Evolutionary conservation across 2,888 invertebrate genomes (phyloP), one percentile per base, ranked within the genome.

Genomic region (Drosophila conformis): DNA sequence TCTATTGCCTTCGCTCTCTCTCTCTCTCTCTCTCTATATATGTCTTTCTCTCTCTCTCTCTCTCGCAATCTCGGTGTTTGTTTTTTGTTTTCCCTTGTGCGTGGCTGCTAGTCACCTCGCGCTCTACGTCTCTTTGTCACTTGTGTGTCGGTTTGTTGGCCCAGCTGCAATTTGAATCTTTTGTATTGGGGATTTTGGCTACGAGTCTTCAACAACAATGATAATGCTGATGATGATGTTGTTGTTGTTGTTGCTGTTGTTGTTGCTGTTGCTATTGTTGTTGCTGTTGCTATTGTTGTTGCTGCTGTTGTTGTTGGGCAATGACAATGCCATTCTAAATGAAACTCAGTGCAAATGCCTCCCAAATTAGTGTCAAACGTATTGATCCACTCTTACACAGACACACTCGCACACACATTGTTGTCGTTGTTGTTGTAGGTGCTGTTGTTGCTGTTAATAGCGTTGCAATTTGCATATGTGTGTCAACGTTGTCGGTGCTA

Each of bases 331-430:
- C 78, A 81, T 74, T 84, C 81, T 80, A 74, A 81, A 76, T 85
- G 78, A 69, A 70, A 74, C 80, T 78, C 88, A 86, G 83, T 86
- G 89, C 83, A 88, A 89, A 84, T 81, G 73, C 74, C 74, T 61
- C 74, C 89, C 74, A 84, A 85, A 85, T 85, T 85, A 85, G 87
- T 89, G 84, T 85, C 89, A 84, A 89, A 83, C 73, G 74, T 89
- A 85, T 87, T 89, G 89, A 89, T 87, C 88, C 73, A 71, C 70
- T 60, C 29, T 36, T 35, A 65, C 33, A 75, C 67, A 51, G 48
- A 40, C n/a, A 63, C 31, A 66, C 46, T 35, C 49, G 31, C 33
- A 57, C 10, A 33, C 6, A 36, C 38, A 36, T 11, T 33, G 33
- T 33, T 33, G 33, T 33, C 10, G 31, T 31, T 11, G 33, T 33